phyloP scores from a whole-genome alignment of 2,888 invertebrate genomes.

The Mantis religiosa region DNA sequence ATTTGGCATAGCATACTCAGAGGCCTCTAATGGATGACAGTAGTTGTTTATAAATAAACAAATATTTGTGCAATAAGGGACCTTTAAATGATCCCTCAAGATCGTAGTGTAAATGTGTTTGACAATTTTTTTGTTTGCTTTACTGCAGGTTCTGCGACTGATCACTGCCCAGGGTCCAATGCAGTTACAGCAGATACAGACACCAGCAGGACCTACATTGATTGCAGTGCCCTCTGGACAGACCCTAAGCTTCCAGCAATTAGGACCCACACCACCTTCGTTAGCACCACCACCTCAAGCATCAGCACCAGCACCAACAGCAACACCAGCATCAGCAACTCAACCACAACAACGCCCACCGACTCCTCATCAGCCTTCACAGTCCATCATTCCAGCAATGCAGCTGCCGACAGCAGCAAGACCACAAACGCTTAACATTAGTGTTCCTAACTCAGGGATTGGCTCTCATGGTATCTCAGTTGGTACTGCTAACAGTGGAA shows the following conservation, averaged over 20 bases:
- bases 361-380: slow-evolving; percentile 12
- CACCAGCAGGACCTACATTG: slow-evolving; percentile 46
- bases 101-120: too few relatives aligned
- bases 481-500: not conserved
- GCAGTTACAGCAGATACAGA: slow-evolving; percentile 50
- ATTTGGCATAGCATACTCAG: too few relatives aligned
- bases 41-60: too few relatives aligned
- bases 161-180: slow-evolving; percentile 40
- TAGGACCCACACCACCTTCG: slow-evolving; percentile 27
- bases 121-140: not conserved
- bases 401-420: slow-evolving; percentile 24
- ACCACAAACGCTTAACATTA: not conserved
- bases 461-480: not conserved
- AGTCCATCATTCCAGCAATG: slow-evolving; percentile 2
- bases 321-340: not conserved
- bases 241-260: slow-evolving; percentile 32
- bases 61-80: too few relatives aligned
- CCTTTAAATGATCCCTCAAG: too few relatives aligned
- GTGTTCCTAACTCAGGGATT: not conserved
- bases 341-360: not conserved
- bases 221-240: slow-evolving; percentile 42
- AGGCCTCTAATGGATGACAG: too few relatives aligned
- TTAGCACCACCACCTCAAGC: slow-evolving; percentile 27
- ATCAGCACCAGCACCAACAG: not conserved
- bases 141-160: slow-evolving; percentile 38